Evolutionary conservation across 2,113 vertebrate species (phyloP), one percentile per base, ranked within the genome.

Genomic region (Ammodytes dubius): DNA sequence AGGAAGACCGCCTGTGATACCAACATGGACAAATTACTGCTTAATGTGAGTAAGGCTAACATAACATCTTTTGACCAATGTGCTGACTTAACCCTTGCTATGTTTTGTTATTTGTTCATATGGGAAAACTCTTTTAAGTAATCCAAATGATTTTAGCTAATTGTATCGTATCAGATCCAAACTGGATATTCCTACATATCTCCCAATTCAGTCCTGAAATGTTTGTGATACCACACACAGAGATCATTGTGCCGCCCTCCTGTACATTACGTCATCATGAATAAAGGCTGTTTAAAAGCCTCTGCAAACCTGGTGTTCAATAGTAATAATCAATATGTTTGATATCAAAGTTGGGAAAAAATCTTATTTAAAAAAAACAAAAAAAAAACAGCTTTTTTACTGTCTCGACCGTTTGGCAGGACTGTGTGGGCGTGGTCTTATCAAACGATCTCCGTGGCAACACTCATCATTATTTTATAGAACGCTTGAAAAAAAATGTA

Each of bases 1-100:
- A 95, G 93, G 72, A 99, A 98, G 87, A 59, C 86, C 2, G 96
- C 96, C 58, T 96, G 95, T 4, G 97, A 99, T 79, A 95, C 95
- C 79, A 99, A 99, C 91, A 95, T 99, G 93, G 98, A 99, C 64
- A 97, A 98, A 76, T 90, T 99, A 50, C 95, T 99, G 9, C 95
- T 96, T 11, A 98, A 99, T 76, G 98, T 99, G 91, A 96, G 97
- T 99, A 91, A 96, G 97, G 0, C 42, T 8, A 3, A 6, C 6
- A 0, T 5, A 5, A 14, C 54, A 39, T 15, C 3, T 19, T 14
- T 27, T 43, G 6, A 7, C 0, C n/a, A 5, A 14, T 43, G 2
- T 12, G n/a, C 3, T 19, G 42, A 47, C 7, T 39, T 19, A 3
- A 1, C 14, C 17, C 1, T 5, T 65, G 3, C 10, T 35, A 1